Evolutionary conservation across 1,140 invertebrate species (phyloP).

Genomic region (Danaus plexippus): DNA sequence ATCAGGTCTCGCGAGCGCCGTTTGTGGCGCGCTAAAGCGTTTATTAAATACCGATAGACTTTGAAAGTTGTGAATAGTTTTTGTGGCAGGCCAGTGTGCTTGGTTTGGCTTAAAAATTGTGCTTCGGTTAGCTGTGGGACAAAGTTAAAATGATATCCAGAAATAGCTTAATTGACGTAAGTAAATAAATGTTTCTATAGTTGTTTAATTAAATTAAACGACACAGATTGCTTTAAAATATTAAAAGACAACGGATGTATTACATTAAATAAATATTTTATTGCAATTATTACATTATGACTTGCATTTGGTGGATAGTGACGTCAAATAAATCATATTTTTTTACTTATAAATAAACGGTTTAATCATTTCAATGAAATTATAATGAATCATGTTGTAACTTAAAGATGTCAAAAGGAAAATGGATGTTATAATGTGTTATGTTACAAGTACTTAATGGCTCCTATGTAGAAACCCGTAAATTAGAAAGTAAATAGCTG

Average conservation of each 20-base stretch:
- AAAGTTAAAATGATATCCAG: slow-evolving; percentile 13
- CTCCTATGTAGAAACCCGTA: background rate
- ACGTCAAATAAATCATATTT: no score
- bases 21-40: slow-evolving; percentile 30
- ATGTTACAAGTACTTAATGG: background rate
- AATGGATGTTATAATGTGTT: background rate
- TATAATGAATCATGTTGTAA: no score
- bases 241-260: no score
- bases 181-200: slow-evolving; percentile 15
- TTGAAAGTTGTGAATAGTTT: slow-evolving; percentile 43
- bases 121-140: slow-evolving; percentile 14
- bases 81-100: slow-evolving; percentile 22
- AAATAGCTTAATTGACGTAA: slow-evolving; percentile 13
- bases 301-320: no score
- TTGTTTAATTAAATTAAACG: slow-evolving; percentile 1
- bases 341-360: no score
- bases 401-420: no score
- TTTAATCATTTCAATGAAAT: no score
- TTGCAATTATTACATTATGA: no score
- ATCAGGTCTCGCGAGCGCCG: slow-evolving; percentile 15
- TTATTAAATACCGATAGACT: slow-evolving; percentile 43
- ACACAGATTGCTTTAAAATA: no score
- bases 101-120: slow-evolving; percentile 25
- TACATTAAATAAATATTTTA: no score
- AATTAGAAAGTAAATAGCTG: slow-evolving; percentile 9